Evolutionary conservation across 1,140 invertebrate genomes (phyloP), one percentile per base, ranked within the genome.

Genomic region (Drosophila varians): DNA sequence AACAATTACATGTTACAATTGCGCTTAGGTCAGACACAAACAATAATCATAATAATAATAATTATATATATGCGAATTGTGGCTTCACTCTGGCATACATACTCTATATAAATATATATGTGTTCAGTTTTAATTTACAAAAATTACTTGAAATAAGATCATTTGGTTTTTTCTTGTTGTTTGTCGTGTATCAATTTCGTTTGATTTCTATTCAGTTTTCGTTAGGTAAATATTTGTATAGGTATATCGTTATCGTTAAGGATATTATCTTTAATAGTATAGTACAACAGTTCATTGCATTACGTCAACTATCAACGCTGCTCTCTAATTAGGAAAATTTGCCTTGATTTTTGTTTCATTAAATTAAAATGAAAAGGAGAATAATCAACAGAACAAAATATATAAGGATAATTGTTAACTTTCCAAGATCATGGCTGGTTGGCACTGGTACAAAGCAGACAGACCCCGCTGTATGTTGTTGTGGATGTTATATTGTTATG

Each of bases 241-340:
- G 54, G 48, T 40, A 43, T 23, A 45, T 61, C 26, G 47, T 43
- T 73, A 49, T 68, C 46, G 18, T 36, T 66, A 55, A 46, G 34
- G 53, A 42, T 56, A 54, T 64, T 74, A 73, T 51, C 52, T 54
- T 78, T 68, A 62, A 68, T 46, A 31, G 48, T 66, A 84, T 75
- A 71, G 75, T 86, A 84, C 70, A 84, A 84, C 71, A 84, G 71
- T 84, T 84, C 65, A 72, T 72, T 71, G 77, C 77, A 68, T 69
- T 56, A 55, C 77, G 77, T 80, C 52, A 72, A 68, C 61, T 62
- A 76, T 23, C 34, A 56, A 80, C 77, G 77, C 74, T 74, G 78
- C 78, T 66, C 78, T 62, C 31, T 65, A 54, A 72, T 23, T 84
- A 78, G 79, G 75, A 84, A 71, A 65, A 52, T 55, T 74, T 28